phyloP scores from a whole-genome alignment of 2,888 invertebrate species.

The Xylota sylvarum region DNA sequence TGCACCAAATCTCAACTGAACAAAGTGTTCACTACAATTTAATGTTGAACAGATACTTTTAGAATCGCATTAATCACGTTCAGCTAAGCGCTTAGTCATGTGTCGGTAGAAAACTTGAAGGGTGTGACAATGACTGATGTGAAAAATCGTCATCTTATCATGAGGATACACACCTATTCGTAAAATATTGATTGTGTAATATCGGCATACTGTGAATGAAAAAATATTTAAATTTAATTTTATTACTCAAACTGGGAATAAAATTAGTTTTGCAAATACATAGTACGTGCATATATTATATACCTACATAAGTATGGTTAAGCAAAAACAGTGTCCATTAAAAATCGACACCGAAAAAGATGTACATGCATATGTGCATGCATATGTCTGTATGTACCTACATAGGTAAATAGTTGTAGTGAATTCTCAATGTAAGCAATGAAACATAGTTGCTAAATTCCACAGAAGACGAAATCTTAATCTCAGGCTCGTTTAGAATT shows the following conservation, averaged over 20 bases:
- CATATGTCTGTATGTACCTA: too few species aligned
- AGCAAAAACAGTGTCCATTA: too few species aligned
- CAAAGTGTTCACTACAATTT: conserved; percentile 60
- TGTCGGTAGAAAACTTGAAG: conserved; percentile 76
- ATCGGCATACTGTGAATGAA: background rate
- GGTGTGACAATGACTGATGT: conserved; percentile 84
- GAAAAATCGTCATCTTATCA: conserved; percentile 81
- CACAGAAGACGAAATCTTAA: too few species aligned
- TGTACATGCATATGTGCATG: too few species aligned
- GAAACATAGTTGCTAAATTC: too few species aligned
- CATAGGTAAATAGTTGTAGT: too few species aligned
- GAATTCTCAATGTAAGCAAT: too few species aligned
- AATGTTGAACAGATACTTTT: conserved; percentile 77
- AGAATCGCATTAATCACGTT: conserved; percentile 83
- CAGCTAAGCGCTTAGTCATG: conserved; percentile 72
- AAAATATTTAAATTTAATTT: conserved; percentile 42
- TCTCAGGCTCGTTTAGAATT: too few species aligned
- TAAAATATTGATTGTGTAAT: conserved; percentile 40
- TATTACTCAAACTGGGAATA: background rate
- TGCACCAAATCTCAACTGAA: conserved; percentile 40
- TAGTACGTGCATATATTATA: too few species aligned
- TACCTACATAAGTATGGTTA: too few species aligned
- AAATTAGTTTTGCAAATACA: too few species aligned
- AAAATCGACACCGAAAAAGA: too few species aligned
- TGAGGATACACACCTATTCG: conserved; percentile 81